These are phyloP conservation scores for Drosophila cracens DNA, from an alignment of 2,888 invertebrate species.

Conservation along the genomic window DNA sequence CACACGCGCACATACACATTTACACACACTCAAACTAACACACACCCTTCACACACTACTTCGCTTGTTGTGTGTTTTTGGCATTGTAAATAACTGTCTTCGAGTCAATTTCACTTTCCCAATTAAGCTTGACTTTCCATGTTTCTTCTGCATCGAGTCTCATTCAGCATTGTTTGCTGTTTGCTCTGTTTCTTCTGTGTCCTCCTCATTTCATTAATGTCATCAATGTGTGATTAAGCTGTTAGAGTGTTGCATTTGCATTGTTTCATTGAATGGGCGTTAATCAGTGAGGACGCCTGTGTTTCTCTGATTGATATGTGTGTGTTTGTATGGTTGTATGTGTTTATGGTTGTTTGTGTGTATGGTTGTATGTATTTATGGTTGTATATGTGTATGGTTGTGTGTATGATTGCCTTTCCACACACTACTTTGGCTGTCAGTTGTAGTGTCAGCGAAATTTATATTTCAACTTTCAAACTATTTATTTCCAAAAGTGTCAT, in stretches of 20 bases:
- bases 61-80: conserved; percentile 33
- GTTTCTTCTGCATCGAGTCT: background rate
- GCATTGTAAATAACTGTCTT: conserved; percentile 45
- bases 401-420: background rate
- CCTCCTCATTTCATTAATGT: conserved; percentile 45
- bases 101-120: conserved; percentile 30
- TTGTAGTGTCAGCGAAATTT: background rate
- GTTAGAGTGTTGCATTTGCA: background rate
- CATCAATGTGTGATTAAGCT: conserved; percentile 34
- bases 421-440: background rate
- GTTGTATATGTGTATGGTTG: background rate
- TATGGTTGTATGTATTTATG: too few relatives aligned
- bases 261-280: background rate
- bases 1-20: conserved; percentile 9
- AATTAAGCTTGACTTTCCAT: conserved; percentile 11
- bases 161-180: conserved; percentile 4
- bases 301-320: background rate
- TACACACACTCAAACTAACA: conserved; percentile 5
- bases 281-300: background rate
- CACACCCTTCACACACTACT: conserved; percentile 9
- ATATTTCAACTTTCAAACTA: background rate
- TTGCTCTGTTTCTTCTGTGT: conserved; percentile 2
- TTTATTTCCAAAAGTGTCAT: too few relatives aligned
- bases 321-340: background rate
- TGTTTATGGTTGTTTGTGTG: too few relatives aligned